Evolutionary conservation across 2,113 vertebrate species (phyloP), one percentile per base, ranked within the genome.

Genomic region (Percopsis transmontana): DNA sequence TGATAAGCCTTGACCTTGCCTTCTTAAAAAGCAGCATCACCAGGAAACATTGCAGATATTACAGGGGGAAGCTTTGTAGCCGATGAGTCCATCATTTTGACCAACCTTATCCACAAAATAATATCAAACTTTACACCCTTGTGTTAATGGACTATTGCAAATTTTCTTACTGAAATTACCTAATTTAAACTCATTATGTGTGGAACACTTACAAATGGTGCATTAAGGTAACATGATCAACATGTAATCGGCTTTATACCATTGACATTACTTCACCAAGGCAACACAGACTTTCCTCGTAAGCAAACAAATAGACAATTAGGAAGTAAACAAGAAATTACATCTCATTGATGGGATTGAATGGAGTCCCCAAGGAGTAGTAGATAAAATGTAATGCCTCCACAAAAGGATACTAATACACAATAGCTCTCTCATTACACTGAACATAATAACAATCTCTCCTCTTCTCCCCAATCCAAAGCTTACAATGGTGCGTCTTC

Each of bases 251-350:
- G 78, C 81, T 62, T 73, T 40, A 61, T 62, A 71, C 74, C 77
- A 70, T 51, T 2, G 68, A 62, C 72, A 64, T 68, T 23, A 72
- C 72, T 68, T 58, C 70, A 58, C 51, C 62, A 47, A 19, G 58
- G 75, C 72, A 70, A 71, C 55, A 57, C 55, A 67, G 80, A 76
- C 67, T 80, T 75, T 69, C 68, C 42, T 44, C 23, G 48, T 67
- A 72, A 40, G 73, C 73, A 78, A 58, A 82, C 74, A 83, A 85
- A 82, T 77, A 77, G 74, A 77, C 74, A 72, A 87, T 85, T 79
- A 81, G 67, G 83, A 76, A 0, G 50, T 70, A 72, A 51, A 66
- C 66, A 82, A 83, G 58, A 80, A 82, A 89, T 85, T 60, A 83
- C 33, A 58, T 42, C 68, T 85, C 72, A 76, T 56, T 80, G 76